Conservation (phyloP, 2,888 invertebrate genomes). For the Rhimphoctona megacephalus region DNA sequence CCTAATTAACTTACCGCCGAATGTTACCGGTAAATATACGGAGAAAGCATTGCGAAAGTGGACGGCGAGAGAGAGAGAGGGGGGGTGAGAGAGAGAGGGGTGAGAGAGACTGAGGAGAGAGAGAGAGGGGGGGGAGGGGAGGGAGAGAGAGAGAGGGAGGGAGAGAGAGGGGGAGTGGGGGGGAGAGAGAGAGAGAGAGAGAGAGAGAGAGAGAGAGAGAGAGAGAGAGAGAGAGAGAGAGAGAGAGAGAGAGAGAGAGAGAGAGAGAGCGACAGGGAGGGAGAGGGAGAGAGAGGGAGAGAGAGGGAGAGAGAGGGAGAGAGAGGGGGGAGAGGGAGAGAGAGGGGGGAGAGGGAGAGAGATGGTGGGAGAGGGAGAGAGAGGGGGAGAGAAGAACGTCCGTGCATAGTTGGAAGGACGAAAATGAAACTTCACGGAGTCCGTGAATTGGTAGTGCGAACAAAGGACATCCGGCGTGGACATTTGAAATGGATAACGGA, state of each 20-base stretch:
- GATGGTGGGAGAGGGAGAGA: too few relatives aligned
- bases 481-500: not conserved
- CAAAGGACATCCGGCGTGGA: not conserved
- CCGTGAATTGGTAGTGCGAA: not conserved
- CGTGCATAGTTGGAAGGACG: slow-evolving; percentile 1
- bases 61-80: not conserved
- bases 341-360: too few relatives aligned
- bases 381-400: not conserved
- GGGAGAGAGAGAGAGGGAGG: not conserved
- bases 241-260: not conserved
- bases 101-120: not conserved
- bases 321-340: not conserved
- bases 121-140: not conserved
- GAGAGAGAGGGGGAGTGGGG: not conserved
- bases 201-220: not conserved
- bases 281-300: not conserved
- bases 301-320: not conserved
- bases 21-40: slow-evolving; percentile 6
- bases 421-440: slow-evolving; percentile 8
- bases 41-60: slow-evolving; percentile 1
- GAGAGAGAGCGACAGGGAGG: not conserved
- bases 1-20: slow-evolving; percentile 7
- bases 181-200: not conserved
- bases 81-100: not conserved
- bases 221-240: not conserved